Evolutionary conservation across 2,888 invertebrate genomes (phyloP), one percentile per base, ranked within the genome.

Genomic region (Macropis europaea): DNA sequence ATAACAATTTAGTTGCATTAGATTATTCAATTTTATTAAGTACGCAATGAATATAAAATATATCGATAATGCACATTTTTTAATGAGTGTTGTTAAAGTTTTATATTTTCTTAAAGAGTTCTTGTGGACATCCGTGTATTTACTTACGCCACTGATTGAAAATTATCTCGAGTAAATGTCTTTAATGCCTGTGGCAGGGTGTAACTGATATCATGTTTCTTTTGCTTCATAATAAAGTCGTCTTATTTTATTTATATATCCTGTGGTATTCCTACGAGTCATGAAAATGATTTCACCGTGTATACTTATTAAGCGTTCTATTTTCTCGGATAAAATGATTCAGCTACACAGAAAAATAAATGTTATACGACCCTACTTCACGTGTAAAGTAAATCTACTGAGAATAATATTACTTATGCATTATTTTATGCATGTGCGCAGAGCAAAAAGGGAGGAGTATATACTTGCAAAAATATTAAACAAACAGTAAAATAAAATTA

Each of bases 131-230:
- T 36, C 28, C n/a, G 26, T 34, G 7, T 24, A 13, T 34, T 62
- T 45, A 36, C 13, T 54, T 43, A 19, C 43, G 13, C 13, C 24
- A 56, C 9, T 62, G 42, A 62, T 56, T 34, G 34, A 62, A 62
- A 62, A 62, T 62, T 36, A 56, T 45, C 30, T 15, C 13, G 19
- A 28, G 19, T n/a, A 45, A 36, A 36, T 45, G 43, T 15, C 11
- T 26, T 36, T 28, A 15, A 13, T 22, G 9, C 7, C 9, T 11
- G n/a, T 2, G 19, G 36, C 34, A 11, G 1, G 5, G 26, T 36
- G 13, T 19, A 17, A 43, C 22, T 17, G 54, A 54, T 56, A 17
- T 26, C 4, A 15, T 24, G 19, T 26, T 28, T 34, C 11, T 28
- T 36, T 26, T 22, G 13, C 15, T n/a, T n/a, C n/a, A n/a, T n/a